A percentile compares a stretch with the other conserved stretches of the same genome.
Conservation (phyloP, 2,888 invertebrate genomes). For the Theretra japonica region DNA sequence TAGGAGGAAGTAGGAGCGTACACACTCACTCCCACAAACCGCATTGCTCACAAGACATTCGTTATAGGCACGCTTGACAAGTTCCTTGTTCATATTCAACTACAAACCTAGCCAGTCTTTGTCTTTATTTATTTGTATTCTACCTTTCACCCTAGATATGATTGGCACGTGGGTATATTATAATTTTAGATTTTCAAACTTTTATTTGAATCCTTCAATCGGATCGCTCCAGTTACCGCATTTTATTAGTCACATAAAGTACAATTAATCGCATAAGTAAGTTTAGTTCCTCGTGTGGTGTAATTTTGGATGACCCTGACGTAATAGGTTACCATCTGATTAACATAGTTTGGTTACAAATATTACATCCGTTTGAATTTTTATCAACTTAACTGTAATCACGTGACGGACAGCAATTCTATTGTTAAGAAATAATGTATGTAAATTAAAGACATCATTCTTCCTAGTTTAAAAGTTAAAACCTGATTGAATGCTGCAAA, state of each 20-base stretch:
- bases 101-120: slow-evolving; percentile 18
- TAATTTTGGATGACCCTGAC: no score
- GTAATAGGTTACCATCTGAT: slow-evolving; percentile 3
- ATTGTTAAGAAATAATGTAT: neutral
- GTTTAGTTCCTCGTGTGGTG: no score
- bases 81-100: neutral
- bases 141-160: neutral
- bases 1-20: slow-evolving; percentile 67
- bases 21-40: slow-evolving; percentile 37
- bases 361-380: slow-evolving; percentile 5
- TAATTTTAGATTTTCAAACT: no score
- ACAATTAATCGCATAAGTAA: no score
- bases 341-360: slow-evolving; percentile 5
- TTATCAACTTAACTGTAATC: neutral
- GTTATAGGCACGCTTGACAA: slow-evolving; percentile 2
- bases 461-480: no score
- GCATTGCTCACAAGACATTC: slow-evolving; percentile 18
- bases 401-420: neutral
- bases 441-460: no score
- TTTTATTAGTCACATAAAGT: no score
- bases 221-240: no score
- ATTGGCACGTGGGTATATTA: neutral
- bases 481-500: no score
- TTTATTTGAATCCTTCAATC: no score
- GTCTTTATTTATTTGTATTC: neutral